Percentiles rank a stretch among this genome's conserved stretches.
These are phyloP conservation scores for Sipha maydis DNA, from an alignment of 2,888 invertebrate genomes.

Conservation along the genomic window DNA sequence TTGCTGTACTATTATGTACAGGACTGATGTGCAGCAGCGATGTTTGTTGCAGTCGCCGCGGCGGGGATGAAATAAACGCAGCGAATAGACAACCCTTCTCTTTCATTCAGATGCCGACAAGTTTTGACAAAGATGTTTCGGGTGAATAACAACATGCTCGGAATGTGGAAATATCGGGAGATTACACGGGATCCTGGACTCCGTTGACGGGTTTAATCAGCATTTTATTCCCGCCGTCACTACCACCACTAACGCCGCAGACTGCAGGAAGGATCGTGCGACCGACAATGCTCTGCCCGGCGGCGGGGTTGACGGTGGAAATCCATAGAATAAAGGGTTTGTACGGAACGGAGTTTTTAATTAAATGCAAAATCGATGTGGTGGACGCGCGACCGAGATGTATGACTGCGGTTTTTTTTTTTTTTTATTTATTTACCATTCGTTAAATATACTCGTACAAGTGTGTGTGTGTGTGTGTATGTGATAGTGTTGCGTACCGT, in stretches of 20 bases:
- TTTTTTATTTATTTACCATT: background rate
- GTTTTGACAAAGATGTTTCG: constrained; percentile 47
- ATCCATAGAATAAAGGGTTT: constrained; percentile 29
- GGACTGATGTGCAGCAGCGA: background rate
- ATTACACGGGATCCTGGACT: constrained; percentile 20
- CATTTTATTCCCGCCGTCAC: constrained; percentile 14
- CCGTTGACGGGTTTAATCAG: constrained; percentile 46
- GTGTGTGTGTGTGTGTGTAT: background rate
- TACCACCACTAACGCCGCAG: too few relatives aligned
- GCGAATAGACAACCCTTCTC: background rate
- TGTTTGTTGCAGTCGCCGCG: background rate
- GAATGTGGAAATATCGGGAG: constrained; percentile 43
- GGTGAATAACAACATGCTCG: constrained; percentile 6
- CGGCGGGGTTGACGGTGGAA: background rate
- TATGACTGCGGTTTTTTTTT: background rate
- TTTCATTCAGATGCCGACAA: constrained; percentile 18
- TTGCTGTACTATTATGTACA: background rate
- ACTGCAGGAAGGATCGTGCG: too few relatives aligned
- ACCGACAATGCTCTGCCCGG: too few relatives aligned
- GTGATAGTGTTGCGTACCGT: too few relatives aligned
- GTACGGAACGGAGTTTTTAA: constrained; percentile 27
- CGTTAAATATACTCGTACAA: background rate
- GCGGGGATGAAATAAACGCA: background rate
- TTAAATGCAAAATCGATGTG: constrained; percentile 27
- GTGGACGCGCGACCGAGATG: background rate